These are phyloP conservation scores for Caerostris darwini DNA, from an alignment of 1,140 invertebrate genomes.

Conservation along the genomic window DNA sequence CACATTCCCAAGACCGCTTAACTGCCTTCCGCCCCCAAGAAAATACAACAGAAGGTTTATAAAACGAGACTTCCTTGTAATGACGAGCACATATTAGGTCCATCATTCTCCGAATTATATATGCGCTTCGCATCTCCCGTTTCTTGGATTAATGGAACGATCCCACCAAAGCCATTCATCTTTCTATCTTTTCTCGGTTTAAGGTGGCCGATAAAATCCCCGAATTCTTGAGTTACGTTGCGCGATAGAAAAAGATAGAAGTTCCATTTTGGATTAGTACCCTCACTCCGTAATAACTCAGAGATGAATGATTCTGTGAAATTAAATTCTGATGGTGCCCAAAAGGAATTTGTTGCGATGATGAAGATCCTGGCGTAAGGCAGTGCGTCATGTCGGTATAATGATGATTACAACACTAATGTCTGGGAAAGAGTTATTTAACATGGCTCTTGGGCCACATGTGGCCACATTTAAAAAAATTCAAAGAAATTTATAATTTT, in stretches of 20 bases:
- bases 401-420: too few species aligned
- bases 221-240: neutral
- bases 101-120: conserved; percentile 46
- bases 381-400: too few species aligned
- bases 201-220: neutral
- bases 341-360: neutral
- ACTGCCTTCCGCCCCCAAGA: neutral
- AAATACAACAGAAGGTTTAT: conserved; percentile 4
- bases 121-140: conserved; percentile 38
- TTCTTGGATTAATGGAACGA: conserved; percentile 29
- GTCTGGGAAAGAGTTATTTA: too few species aligned
- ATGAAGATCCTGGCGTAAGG: neutral
- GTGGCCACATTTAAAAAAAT: too few species aligned
- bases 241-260: neutral
- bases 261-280: neutral
- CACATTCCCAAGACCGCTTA: neutral
- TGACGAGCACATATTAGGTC: conserved; percentile 30
- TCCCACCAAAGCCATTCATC: neutral
- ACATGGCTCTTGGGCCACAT: too few species aligned
- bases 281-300: neutral
- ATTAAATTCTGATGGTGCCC: neutral
- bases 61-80: conserved; percentile 35
- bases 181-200: too few species aligned
- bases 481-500: too few species aligned
- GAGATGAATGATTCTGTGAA: neutral